Percentiles rank a stretch among this genome's conserved stretches.
These are phyloP conservation scores for Chouioia cunea DNA, from an alignment of 2,888 invertebrate genomes.

Conservation along the genomic window DNA sequence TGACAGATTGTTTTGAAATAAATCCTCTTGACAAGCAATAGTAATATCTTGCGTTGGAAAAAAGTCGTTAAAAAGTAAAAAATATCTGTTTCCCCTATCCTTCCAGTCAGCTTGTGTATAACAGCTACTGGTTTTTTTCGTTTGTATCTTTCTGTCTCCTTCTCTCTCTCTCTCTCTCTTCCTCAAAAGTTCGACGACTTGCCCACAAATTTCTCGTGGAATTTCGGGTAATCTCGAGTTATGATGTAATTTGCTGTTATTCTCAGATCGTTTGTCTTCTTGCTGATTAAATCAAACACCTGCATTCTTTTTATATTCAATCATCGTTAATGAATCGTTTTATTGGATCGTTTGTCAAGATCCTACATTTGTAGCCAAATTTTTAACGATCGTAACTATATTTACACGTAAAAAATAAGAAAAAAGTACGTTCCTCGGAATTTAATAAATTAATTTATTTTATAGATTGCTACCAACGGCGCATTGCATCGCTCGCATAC, in stretches of 20 bases:
- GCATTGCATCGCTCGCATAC: constrained; percentile 81
- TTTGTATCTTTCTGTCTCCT: constrained; percentile 27
- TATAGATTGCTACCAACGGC: constrained; percentile 79
- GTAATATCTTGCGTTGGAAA: not conserved
- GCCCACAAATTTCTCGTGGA: constrained; percentile 28
- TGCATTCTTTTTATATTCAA: constrained; percentile 4
- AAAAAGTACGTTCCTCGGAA: too few relatives aligned
- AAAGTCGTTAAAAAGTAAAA: constrained; percentile 1
- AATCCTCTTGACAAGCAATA: not conserved
- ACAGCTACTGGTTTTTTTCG: not conserved
- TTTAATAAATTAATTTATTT: not conserved
- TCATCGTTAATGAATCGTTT: too few relatives aligned
- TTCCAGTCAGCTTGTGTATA: constrained; percentile 5
- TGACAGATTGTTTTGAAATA: too few relatives aligned
- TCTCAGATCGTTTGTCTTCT: too few relatives aligned
- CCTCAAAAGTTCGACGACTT: constrained; percentile 47
- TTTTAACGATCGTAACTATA: too few relatives aligned
- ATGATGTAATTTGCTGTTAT: constrained; percentile 36
- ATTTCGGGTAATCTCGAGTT: constrained; percentile 16
- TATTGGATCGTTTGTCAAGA: too few relatives aligned
- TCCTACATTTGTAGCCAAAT: too few relatives aligned
- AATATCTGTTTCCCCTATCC: not conserved
- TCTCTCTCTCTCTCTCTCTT: constrained; percentile 19
- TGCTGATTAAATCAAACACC: constrained; percentile 15
- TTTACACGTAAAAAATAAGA: too few relatives aligned